Conservation (phyloP, 1,140 invertebrate species). For the Holcopasites calliopsidis region DNA sequence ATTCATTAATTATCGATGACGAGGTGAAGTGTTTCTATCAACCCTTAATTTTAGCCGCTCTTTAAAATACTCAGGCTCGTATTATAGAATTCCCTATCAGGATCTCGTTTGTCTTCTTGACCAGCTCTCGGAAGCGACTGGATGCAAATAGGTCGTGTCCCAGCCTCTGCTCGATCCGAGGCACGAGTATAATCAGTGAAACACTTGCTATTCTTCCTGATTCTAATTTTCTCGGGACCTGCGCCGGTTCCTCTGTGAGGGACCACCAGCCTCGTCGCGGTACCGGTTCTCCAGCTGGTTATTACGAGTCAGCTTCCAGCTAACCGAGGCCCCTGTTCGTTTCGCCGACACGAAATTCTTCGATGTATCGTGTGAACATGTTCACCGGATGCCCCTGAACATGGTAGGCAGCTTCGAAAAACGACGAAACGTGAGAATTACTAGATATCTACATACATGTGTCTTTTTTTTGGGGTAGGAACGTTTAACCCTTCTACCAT, state of each 20-base stretch:
- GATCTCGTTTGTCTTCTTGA: background rate
- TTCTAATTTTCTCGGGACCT: conserved; percentile 66
- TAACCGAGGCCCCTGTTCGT: conserved; percentile 33
- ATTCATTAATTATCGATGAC: background rate
- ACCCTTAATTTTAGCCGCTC: too few species aligned
- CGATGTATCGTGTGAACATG: conserved; percentile 44
- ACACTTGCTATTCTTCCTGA: conserved; percentile 60
- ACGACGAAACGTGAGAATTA: too few species aligned
- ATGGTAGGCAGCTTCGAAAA: background rate
- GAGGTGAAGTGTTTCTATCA: too few species aligned
- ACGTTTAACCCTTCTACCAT: too few species aligned
- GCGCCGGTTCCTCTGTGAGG: conserved; percentile 53
- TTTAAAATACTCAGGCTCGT: too few species aligned
- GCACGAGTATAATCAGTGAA: conserved; percentile 58
- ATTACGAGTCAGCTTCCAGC: conserved; percentile 58
- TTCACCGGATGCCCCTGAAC: background rate
- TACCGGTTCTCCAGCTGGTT: conserved; percentile 63
- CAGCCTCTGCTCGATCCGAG: conserved; percentile 7
- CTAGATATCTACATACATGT: too few species aligned
- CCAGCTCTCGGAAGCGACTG: background rate
- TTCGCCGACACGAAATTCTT: conserved; percentile 58
- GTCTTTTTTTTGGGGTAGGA: too few species aligned
- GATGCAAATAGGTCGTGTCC: conserved; percentile 37
- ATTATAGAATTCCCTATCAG: too few species aligned
- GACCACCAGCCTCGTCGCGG: conserved; percentile 63